phyloP scores from a whole-genome alignment of 1,140 invertebrate genomes.

The Drosophila burlai region DNA sequence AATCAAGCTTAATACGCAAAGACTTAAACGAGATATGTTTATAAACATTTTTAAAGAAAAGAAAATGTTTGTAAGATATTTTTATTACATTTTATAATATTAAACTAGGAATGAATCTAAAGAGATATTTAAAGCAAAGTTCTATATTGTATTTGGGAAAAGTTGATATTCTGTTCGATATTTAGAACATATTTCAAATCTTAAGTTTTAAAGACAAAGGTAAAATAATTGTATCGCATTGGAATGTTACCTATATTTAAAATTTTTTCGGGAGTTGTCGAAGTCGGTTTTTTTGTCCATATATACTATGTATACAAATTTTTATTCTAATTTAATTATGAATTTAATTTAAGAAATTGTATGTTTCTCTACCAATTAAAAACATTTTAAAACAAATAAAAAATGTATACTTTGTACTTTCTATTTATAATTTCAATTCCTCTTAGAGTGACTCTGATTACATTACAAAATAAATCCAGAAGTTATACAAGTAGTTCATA shows the following conservation, averaged over 20 bases:
- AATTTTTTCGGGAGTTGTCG: too few relatives aligned
- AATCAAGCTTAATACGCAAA: not conserved
- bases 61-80: not conserved
- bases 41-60: not conserved
- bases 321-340: too few relatives aligned
- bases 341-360: not conserved
- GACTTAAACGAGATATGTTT: not conserved
- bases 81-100: not conserved
- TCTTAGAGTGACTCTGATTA: not conserved
- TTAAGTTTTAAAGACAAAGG: too few relatives aligned
- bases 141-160: too few relatives aligned
- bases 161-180: too few relatives aligned
- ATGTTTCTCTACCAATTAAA: not conserved
- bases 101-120: too few relatives aligned
- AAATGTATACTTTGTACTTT: not conserved
- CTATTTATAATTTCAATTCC: not conserved
- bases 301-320: too few relatives aligned
- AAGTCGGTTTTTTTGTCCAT: too few relatives aligned
- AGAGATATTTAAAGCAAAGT: too few relatives aligned
- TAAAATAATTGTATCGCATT: too few relatives aligned
- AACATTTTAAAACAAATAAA: not conserved
- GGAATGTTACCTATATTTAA: too few relatives aligned
- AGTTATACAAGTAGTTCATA: slow-evolving; percentile 10
- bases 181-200: too few relatives aligned
- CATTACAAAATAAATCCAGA: slow-evolving; percentile 20